Base-by-base conservation (phyloP, 2,888 invertebrate species). In the Morpho helenor region DNA sequence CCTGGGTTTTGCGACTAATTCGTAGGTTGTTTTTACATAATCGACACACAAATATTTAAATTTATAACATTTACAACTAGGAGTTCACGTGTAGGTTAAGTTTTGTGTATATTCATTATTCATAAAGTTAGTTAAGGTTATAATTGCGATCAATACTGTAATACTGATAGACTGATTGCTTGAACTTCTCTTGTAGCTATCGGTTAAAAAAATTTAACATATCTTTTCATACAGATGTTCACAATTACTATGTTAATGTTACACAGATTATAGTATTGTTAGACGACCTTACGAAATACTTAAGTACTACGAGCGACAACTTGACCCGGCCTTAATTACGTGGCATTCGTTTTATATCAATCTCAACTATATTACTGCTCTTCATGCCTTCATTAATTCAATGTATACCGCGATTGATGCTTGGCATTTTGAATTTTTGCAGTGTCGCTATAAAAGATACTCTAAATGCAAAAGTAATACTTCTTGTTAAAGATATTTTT, bases 321-420 rank as follows among this genome's bases (percentile, higher is more conserved):
- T 59, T 61, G 57, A 57, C 56, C 55, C 56, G 53, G 45, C 51
- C 53, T 50, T 58, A 65, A 65, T 65, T 61, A 54, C 52, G 48
- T 56, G 55, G 56, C 57, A 59, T 63, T 56, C 53, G 59, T 56
- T 60, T 53, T 57, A 60, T 57, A 47, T 59, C 59, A 52, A 54
- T 56, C 59, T 54, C 61, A 49, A 49, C 54, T 39, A 47, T 56
- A 54, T 44, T 53, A 39, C 53, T 48, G 57, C 45, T 52, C 49
- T 60, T 62, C 40, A 49, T 43, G 56, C 48, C 57, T 54, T 57
- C 31, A 31, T 31, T 31, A 31, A 31, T 31, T 31, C 56, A 57
- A 59, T 56, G 49, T 56, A 53, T 50, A 43, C 41, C 51, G 50
- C 52, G 49, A 47, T 56, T 44, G 40, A 16, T 52, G 52, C 39